Conservation (phyloP, 2,797 vertebrate species). For the Semotilus atromaculatus region DNA sequence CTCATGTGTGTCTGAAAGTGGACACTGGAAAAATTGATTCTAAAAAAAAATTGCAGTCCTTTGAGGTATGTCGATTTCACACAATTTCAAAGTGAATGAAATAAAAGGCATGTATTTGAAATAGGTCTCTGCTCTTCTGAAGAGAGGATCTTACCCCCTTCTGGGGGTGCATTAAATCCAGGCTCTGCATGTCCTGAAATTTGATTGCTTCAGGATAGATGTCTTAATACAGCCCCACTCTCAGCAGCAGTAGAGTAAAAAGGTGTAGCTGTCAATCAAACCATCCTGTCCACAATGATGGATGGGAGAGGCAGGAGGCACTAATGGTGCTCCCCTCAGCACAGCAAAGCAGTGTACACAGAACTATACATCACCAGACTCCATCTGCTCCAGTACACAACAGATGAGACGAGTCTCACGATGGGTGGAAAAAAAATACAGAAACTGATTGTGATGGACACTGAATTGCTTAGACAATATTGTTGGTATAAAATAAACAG, state of each 20-base stretch:
- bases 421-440: not conserved
- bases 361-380: conserved; percentile 46
- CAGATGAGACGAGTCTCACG: not conserved
- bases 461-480: not conserved
- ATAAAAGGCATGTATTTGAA: conserved; percentile 7
- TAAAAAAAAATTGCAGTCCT: conserved; percentile 7
- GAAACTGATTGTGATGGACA: not conserved
- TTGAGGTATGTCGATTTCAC: conserved; percentile 9
- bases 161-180: conserved; percentile 19
- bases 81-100: conserved; percentile 15
- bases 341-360: conserved; percentile 18
- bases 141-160: not conserved
- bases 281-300: conserved; percentile 1
- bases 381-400: conserved; percentile 34
- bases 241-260: not conserved
- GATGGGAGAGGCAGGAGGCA: conserved; percentile 23
- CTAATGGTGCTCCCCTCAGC: conserved; percentile 40
- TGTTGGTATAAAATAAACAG: not conserved
- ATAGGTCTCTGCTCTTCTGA: conserved; percentile 16
- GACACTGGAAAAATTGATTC: not conserved
- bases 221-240: not conserved
- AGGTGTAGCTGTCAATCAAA: conserved; percentile 16
- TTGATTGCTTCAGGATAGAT: conserved; percentile 12
- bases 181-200: conserved; percentile 4
- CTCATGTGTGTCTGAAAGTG: not conserved